Percentiles rank a stretch among this genome's conserved stretches.
Evolutionary conservation across 2,113 vertebrate species (phyloP).

Genomic region (Athene cunicularia): DNA sequence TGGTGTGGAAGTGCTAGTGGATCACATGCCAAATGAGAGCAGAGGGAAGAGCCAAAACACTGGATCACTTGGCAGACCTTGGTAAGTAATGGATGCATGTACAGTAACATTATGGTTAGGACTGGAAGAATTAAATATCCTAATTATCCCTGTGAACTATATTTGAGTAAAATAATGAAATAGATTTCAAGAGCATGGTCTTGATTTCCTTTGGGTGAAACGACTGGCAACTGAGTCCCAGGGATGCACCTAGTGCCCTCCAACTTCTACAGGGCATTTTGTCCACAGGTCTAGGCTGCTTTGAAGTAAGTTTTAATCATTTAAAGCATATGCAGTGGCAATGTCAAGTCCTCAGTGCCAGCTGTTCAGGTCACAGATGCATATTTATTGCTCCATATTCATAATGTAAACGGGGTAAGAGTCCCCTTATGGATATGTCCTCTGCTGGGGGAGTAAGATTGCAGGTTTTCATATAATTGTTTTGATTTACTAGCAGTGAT

Average conservation of each 20-base stretch:
- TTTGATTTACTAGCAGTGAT: neutral
- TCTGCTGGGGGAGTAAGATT: accelerated
- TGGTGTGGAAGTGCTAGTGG: neutral
- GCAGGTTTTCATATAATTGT: neutral
- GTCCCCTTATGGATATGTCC: neutral
- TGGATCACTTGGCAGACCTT: neutral
- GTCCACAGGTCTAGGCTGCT: neutral
- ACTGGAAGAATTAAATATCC: neutral
- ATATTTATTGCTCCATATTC: neutral
- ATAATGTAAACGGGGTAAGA: accelerated
- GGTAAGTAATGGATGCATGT: neutral
- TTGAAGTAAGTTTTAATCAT: neutral
- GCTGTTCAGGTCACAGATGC: neutral
- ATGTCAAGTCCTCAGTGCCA: neutral
- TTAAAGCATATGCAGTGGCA: neutral
- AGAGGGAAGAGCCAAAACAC: neutral
- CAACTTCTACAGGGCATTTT: neutral
- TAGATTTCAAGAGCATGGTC: neutral
- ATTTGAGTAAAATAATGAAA: neutral
- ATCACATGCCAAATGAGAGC: neutral
- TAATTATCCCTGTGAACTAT: neutral
- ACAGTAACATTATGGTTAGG: neutral
- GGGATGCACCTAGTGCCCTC: accelerated
- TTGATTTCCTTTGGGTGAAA: neutral
- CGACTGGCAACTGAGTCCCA: neutral